Base-by-base conservation (phyloP, 2,888 invertebrate species). In the Ctena decussata region DNA sequence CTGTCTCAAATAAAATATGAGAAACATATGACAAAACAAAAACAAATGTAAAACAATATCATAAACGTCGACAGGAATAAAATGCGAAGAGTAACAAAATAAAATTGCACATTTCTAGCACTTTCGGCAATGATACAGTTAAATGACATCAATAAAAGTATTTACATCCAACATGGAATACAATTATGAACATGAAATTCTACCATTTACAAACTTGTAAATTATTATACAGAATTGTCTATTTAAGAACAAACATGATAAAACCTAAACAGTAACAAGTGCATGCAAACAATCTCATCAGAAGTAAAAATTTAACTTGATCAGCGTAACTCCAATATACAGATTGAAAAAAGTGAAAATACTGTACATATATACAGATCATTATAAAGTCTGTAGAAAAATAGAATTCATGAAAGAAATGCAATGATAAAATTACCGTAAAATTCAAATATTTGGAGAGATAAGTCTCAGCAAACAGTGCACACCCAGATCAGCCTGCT, bases 101-200 rank as follows among this genome's bases (percentile, higher is more conserved):
- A 35, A 65, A 65, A 65, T 65, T 65, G 65, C 65, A 65, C 65
- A 35, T 35, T 30, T n/a, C 32, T 65, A 35, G 65, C 65, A 65
- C 65, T 65, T 18, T 65, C 46, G 46, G 46, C 46, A 46, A 46
- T 46, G 46, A 46, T 46, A 46, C 12, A 46, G 46, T 15, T 15
- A 46, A 46, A 46, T n/a, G 21, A 46, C 46, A 46, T 46, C 46
- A 21, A 21, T 21, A 46, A 46, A 46, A 8, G 46, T 46, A 46
- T 46, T 46, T 46, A 46, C 46, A 46, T 46, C 46, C 46, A 46
- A 46, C 46, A 8, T 8, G 46, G 21, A 46, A 46, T 46, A n/a
- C n/a, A n/a, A n/a, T n/a, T n/a, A 46, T 46, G 46, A 15, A 46
- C 21, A 46, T 21, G 46, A 12, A 46, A 46, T 46, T 46, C 46